Evolutionary conservation across 2,888 invertebrate species (phyloP).

Genomic region (Lepeophtheirus nordmannii): DNA sequence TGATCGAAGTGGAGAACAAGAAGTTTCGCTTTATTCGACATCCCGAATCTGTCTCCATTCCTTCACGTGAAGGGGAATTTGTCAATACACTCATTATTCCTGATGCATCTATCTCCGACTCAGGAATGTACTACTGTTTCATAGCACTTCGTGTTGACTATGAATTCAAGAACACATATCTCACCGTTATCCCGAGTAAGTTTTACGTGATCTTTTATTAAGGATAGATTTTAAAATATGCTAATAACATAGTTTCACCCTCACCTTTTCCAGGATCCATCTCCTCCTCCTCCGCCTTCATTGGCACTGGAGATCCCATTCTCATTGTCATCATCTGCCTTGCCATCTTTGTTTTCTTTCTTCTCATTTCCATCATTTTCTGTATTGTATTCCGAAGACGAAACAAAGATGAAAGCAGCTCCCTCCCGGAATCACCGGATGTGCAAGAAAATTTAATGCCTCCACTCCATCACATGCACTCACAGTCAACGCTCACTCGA

Average conservation of each 20-base stretch:
- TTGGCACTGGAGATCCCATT: neutral
- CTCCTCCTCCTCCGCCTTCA: neutral
- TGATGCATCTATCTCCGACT: neutral
- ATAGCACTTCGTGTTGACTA: neutral
- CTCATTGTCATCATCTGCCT: constrained; percentile 4
- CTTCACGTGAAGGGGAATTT: neutral
- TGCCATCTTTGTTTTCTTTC: neutral
- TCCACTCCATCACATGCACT: neutral
- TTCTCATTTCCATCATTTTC: constrained; percentile 11
- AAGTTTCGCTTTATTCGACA: constrained; percentile 10
- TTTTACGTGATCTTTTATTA: too few relatives aligned
- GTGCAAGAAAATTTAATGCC: constrained; percentile 18
- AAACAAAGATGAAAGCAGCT: neutral
- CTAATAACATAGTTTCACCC: too few relatives aligned
- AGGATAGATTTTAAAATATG: too few relatives aligned
- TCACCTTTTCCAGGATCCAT: too few relatives aligned
- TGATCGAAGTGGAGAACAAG: constrained; percentile 1
- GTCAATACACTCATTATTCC: constrained; percentile 14
- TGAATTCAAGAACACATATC: constrained; percentile 10
- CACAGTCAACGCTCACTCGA: neutral
- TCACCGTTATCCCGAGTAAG: constrained; percentile 16
- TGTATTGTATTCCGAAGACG: neutral
- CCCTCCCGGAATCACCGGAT: constrained; percentile 12
- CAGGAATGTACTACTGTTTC: constrained; percentile 21
- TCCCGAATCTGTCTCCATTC: neutral